These are phyloP conservation scores for Dryas iulia DNA, from an alignment of 1,140 invertebrate genomes.

Conservation along the genomic window DNA sequence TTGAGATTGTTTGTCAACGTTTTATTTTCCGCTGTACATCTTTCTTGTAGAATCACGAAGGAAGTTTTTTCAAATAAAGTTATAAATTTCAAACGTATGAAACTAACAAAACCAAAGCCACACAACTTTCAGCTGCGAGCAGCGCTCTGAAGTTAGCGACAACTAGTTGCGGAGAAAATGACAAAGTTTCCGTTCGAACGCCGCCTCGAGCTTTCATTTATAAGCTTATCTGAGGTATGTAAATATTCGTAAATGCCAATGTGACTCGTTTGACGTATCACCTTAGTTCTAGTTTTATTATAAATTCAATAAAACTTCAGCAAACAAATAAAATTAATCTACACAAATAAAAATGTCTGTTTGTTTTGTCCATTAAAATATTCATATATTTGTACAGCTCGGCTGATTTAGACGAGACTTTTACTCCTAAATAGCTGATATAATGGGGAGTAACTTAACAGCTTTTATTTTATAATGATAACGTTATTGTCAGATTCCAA, in stretches of 20 bases:
- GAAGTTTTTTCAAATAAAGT: slow-evolving; percentile 7
- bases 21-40: background rate
- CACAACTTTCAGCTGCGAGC: background rate
- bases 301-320: too few relatives aligned
- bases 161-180: slow-evolving; percentile 16
- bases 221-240: background rate
- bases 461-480: too few relatives aligned
- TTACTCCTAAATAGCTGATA: too few relatives aligned
- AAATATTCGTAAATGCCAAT: background rate
- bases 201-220: background rate
- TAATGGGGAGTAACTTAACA: too few relatives aligned
- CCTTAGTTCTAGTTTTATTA: background rate
- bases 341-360: too few relatives aligned
- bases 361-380: too few relatives aligned
- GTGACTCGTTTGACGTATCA: background rate
- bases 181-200: slow-evolving; percentile 10
- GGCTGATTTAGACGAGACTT: too few relatives aligned
- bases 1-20: background rate
- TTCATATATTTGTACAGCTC: too few relatives aligned
- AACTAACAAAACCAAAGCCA: slow-evolving; percentile 16
- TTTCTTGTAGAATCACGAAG: background rate
- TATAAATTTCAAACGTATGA: slow-evolving; percentile 12
- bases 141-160: slow-evolving; percentile 4
- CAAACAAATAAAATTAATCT: too few relatives aligned
- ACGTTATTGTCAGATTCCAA: too few relatives aligned